Base-by-base conservation (phyloP, 1,140 invertebrate genomes). In the Dryas iulia region DNA sequence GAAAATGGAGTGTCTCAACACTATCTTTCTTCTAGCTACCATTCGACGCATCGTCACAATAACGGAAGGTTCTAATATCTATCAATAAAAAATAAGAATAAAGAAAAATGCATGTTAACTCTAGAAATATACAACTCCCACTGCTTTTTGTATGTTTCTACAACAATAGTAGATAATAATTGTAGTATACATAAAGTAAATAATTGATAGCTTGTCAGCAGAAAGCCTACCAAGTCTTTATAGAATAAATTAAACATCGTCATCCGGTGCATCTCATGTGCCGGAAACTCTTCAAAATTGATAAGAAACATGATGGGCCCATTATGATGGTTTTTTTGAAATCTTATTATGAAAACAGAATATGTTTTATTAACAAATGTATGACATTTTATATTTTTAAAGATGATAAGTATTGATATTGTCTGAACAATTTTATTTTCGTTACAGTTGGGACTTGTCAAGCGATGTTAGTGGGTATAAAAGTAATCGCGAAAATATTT, bases 201-300 rank as follows among this genome's bases (percentile, higher is more conserved):
- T 39, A 18, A 39, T 0, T 39, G 35, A 18, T 39, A 39, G 6
- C 6, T 7, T 39, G 35, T 39, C 35, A 5, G 14, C 7, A 39
- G 7, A 18, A 5, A 14, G 14, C 18, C 14, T 47, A 21, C 39
- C 12, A 18, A 18, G 18, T 47, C 14, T 21, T 2, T 21, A 21
- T 11, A 10, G 6, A 47, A 8, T 47, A 74, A 76, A 83, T 81
- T 79, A 82, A 86, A 82, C 77, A 77, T 73, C 79, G 69, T 73
- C 82, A 83, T 84, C 83, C 83, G 83, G 79, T 56, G 47, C 8
- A 25, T 65, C 76, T 85, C 68, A 62, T 81, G 72, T 66, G 63
- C 81, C 83, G 83, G 83, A 88, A 80, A 76, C 39, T 73, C 69
- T 73, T 73, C 68, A 69, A 67, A 76, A 74, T 75, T 76, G 77